These are phyloP conservation scores for Hypercompe scribonia DNA, from an alignment of 2,888 invertebrate species.

Conservation along the genomic window DNA sequence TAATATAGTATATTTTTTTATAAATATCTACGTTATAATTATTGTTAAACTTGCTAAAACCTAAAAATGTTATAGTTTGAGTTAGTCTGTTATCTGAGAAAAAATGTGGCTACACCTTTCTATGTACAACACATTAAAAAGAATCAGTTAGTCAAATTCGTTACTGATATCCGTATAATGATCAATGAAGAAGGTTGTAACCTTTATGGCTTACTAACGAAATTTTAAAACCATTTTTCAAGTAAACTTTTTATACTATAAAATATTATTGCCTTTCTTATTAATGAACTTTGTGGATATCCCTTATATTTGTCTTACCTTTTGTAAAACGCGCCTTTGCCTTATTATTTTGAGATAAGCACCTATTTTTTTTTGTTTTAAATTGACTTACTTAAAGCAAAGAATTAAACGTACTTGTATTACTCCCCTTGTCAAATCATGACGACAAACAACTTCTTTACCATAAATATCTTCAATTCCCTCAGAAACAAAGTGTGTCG, in stretches of 20 bases:
- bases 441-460: conserved; percentile 15
- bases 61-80: too few relatives aligned
- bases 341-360: not conserved
- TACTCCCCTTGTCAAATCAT: not conserved
- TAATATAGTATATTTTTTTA: too few relatives aligned
- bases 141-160: not conserved
- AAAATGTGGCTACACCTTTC: too few relatives aligned
- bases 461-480: conserved; percentile 23
- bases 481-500: conserved; percentile 20
- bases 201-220: too few relatives aligned
- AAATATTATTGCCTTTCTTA: too few relatives aligned
- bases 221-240: too few relatives aligned
- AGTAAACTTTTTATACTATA: too few relatives aligned
- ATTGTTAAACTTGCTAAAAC: too few relatives aligned
- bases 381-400: not conserved
- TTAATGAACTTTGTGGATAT: too few relatives aligned
- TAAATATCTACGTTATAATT: too few relatives aligned
- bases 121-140: not conserved
- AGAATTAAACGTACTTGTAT: not conserved
- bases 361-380: not conserved
- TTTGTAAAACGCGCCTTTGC: not conserved
- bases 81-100: too few relatives aligned
- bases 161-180: not conserved
- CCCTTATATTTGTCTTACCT: not conserved
- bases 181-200: not conserved